phyloP scores from a whole-genome alignment of 2,888 invertebrate species.

The Drosophila multiciliata region DNA sequence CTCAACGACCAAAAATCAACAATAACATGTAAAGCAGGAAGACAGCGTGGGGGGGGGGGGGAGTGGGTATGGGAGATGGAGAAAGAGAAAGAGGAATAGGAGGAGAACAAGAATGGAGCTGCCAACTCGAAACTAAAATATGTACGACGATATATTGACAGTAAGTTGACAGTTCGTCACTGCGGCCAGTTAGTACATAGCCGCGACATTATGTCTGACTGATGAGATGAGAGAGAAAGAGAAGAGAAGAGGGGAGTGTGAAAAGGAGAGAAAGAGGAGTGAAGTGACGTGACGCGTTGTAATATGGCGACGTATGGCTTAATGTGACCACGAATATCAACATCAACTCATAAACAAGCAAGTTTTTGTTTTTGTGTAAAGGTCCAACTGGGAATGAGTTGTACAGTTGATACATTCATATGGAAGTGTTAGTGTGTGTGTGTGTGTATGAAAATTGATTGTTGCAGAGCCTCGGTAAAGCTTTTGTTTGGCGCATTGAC shows the following conservation, averaged over 20 bases:
- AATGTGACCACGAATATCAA: constrained; percentile 78
- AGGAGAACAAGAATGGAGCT: neutral
- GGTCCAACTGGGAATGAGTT: neutral
- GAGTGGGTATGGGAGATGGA: neutral
- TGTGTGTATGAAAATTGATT: constrained; percentile 73
- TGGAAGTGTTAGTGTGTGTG: neutral
- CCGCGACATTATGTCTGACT: constrained; percentile 65
- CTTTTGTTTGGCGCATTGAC: constrained; percentile 48
- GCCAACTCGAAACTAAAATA: constrained; percentile 39
- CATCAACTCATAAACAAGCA: constrained; percentile 70
- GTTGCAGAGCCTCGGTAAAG: constrained; percentile 36
- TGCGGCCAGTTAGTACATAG: constrained; percentile 57
- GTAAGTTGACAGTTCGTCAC: constrained; percentile 76
- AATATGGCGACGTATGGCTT: constrained; percentile 77
- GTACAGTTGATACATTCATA: constrained; percentile 21
- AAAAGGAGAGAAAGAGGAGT: neutral
- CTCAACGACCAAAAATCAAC: constrained; percentile 65
- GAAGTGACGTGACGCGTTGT: constrained; percentile 58
- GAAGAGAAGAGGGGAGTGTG: neutral
- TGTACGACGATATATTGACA: constrained; percentile 67
- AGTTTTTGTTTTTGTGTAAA: constrained; percentile 13
- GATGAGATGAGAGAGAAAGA: constrained; percentile 12
- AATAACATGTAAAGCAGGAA: constrained; percentile 31
- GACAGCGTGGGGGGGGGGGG: neutral
- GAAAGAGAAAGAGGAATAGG: neutral